Evolutionary conservation across 1,140 invertebrate genomes (phyloP).

Genomic region (Temnothorax longispinosus): DNA sequence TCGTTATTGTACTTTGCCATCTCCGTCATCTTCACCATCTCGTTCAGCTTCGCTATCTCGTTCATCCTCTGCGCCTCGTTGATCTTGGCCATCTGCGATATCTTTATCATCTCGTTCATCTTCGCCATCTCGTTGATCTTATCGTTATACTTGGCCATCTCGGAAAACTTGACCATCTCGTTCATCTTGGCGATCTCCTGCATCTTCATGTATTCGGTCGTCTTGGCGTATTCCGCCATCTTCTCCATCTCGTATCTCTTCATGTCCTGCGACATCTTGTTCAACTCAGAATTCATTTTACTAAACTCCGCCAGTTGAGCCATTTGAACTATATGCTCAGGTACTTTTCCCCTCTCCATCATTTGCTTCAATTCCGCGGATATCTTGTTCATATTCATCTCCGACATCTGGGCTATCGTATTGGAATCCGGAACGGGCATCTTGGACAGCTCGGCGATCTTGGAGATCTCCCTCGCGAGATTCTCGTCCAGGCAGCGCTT

Average conservation of each 20-base stretch:
- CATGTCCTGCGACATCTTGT: slow-evolving; percentile 84
- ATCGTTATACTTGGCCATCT: slow-evolving; percentile 85
- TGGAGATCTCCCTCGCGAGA: slow-evolving; percentile 83
- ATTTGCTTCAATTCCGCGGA: slow-evolving; percentile 85
- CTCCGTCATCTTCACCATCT: slow-evolving; percentile 85
- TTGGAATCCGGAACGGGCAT: slow-evolving; percentile 81
- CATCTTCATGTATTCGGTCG: slow-evolving; percentile 84
- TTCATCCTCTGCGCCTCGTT: slow-evolving; percentile 84
- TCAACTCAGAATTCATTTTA: slow-evolving; percentile 83
- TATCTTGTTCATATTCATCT: slow-evolving; percentile 85
- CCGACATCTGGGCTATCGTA: slow-evolving; percentile 83
- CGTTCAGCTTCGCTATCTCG: slow-evolving; percentile 83
- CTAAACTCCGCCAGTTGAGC: slow-evolving; percentile 84
- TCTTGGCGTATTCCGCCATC: slow-evolving; percentile 84
- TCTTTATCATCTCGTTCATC: slow-evolving; percentile 85
- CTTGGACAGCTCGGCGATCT: slow-evolving; percentile 84
- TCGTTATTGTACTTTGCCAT: slow-evolving; percentile 84
- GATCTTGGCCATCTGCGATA: slow-evolving; percentile 81
- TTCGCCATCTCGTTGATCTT: slow-evolving; percentile 82
- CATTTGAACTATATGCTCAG: slow-evolving; percentile 85
- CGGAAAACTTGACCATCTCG: slow-evolving; percentile 83
- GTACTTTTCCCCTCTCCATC: slow-evolving; percentile 85
- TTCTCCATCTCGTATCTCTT: slow-evolving; percentile 85
- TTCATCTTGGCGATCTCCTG: slow-evolving; percentile 84
- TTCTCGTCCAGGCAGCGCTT: slow-evolving; percentile 84